A percentile compares a stretch with the other conserved stretches of the same genome.
phyloP scores from a whole-genome alignment of 2,797 vertebrate species.

The Clarias laeviceps region DNA sequence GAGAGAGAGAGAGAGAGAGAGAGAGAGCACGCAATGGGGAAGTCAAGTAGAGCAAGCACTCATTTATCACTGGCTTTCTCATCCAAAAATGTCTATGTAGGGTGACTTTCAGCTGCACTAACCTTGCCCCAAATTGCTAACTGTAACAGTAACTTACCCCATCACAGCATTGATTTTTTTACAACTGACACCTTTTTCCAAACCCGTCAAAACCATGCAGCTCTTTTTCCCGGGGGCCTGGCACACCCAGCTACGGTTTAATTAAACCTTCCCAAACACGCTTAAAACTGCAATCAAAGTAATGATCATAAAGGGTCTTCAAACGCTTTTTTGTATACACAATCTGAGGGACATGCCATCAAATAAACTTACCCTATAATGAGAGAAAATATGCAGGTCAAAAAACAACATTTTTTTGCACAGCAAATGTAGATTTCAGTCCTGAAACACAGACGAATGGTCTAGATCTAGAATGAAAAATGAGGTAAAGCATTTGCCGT shows the following conservation, averaged over 20 bases:
- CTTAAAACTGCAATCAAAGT: slow-evolving; percentile 63
- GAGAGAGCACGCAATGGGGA: not conserved
- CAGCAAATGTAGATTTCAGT: slow-evolving; percentile 57
- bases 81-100: slow-evolving; percentile 54
- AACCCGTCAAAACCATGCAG: slow-evolving; percentile 33
- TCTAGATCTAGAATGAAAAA: not conserved
- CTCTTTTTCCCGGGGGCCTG: not conserved
- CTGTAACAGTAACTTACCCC: slow-evolving; percentile 50
- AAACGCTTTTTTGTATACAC: slow-evolving; percentile 57
- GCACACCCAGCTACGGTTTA: slow-evolving; percentile 47
- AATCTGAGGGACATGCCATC: slow-evolving; percentile 45
- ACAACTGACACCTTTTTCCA: slow-evolving; percentile 14
- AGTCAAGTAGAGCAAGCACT: slow-evolving; percentile 46
- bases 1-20: not conserved
- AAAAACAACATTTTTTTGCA: not conserved
- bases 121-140: slow-evolving; percentile 64
- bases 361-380: slow-evolving; percentile 57
- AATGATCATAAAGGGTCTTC: slow-evolving; percentile 61
- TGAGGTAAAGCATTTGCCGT: not conserved
- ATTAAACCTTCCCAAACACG: slow-evolving; percentile 63
- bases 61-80: slow-evolving; percentile 59
- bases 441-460: slow-evolving; percentile 65
- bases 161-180: slow-evolving; percentile 27
- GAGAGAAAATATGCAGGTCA: slow-evolving; percentile 40
- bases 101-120: slow-evolving; percentile 61